Base-by-base conservation (phyloP, 1,140 invertebrate genomes). In the Orius laevigatus region DNA sequence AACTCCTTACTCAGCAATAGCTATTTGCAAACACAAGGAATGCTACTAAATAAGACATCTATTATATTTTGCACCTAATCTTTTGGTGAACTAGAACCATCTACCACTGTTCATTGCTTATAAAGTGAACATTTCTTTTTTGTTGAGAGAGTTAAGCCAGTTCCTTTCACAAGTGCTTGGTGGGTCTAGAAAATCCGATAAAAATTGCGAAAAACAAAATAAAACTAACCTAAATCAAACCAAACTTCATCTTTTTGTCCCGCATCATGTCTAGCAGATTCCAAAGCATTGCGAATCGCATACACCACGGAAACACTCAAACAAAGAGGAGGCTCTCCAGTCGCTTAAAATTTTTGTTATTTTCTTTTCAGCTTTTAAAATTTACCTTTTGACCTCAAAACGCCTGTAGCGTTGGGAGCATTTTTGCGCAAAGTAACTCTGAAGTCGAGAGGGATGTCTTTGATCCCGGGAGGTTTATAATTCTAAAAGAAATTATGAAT, bases 401-500 rank as follows among this genome's bases (percentile, higher is more conserved):
- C 73, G 10, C 83, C 83, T 12, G 67, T 53, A 1, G 70, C 68
- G 63, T 84, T 87, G 1, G 72, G 66, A 15, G 72, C 68, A 58
- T 85, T 80, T 56, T 85, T 80, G 54, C 73, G 71, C 12, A 76
- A 60, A 45, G 76, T 75, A 6, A 91, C 67, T 32, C 84, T 71
- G 59, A 89, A 80, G 66, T 91, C 84, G 12, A 80, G 71, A 3
- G 86, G 86, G 51, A 91, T 88, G 59, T 90, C 85, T 60, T 84
- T 84, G 1, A 76, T 71, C 5, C 81, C 76, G 2, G 84, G 85
- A 10, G 79, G 74, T 59, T 89, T 86, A 62, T 90, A 92, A 50
- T 74, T 81, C 72, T 75, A 50, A 3, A 56, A 53, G 63, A 10
- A 31, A 12, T 46, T 31, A 32, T 40, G 9, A 40, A 15, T 47